These are phyloP conservation scores for Epinotia nisella DNA, from an alignment of 2,888 invertebrate genomes.

Conservation along the genomic window DNA sequence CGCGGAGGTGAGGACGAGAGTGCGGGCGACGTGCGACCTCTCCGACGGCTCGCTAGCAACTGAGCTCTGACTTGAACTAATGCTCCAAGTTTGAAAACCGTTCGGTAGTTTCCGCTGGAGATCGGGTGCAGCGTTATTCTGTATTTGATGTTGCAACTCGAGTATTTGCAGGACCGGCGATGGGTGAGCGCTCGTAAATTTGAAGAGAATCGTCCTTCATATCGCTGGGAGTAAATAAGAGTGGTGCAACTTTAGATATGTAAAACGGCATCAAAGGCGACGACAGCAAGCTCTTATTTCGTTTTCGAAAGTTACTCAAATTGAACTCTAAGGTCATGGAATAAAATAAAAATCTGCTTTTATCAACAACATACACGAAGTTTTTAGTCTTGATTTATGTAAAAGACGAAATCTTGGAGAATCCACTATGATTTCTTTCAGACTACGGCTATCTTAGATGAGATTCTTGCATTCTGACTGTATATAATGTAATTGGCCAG, in stretches of 20 bases:
- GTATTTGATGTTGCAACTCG: slow-evolving; percentile 52
- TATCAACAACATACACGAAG: not conserved
- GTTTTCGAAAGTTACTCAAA: not conserved
- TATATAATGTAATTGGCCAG: no score
- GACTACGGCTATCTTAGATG: no score
- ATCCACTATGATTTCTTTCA: not conserved
- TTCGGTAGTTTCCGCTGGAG: slow-evolving; percentile 59
- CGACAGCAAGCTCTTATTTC: not conserved
- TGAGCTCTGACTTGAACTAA: slow-evolving; percentile 58
- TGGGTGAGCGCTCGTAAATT: slow-evolving; percentile 30
- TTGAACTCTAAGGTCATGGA: not conserved
- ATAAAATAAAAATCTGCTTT: not conserved
- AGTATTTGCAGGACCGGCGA: slow-evolving; percentile 34
- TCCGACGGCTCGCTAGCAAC: slow-evolving; percentile 60
- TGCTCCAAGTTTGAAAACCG: slow-evolving; percentile 61
- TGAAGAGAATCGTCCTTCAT: slow-evolving; percentile 14
- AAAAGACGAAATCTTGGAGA: not conserved
- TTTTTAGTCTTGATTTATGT: not conserved
- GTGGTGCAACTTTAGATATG: slow-evolving; percentile 12
- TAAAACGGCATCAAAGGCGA: slow-evolving; percentile 2
- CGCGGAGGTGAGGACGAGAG: slow-evolving; percentile 17
- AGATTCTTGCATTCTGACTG: no score
- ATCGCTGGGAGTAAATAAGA: slow-evolving; percentile 10
- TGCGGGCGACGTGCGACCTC: slow-evolving; percentile 53
- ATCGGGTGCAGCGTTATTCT: slow-evolving; percentile 53